Percentiles rank a stretch among this genome's conserved stretches.
These are phyloP conservation scores for Pemphredon lugubris DNA, from an alignment of 2,888 invertebrate species.

Conservation along the genomic window DNA sequence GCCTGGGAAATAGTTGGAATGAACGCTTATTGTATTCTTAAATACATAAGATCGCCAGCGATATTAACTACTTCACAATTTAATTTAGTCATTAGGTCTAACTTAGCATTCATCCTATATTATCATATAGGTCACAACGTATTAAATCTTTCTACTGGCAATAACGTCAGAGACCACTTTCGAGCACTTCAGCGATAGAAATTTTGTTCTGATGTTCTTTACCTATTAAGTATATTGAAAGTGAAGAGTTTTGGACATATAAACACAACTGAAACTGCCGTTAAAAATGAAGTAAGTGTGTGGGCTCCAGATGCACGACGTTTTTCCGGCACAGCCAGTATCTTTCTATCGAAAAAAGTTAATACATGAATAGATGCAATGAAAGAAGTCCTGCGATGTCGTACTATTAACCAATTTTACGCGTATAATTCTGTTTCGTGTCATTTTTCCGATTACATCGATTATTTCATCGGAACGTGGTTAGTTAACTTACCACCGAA, in stretches of 20 bases:
- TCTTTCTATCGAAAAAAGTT: too few relatives aligned
- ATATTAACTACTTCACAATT: conserved; percentile 70
- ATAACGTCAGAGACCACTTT: conserved; percentile 40
- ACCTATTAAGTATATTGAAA: conserved; percentile 36
- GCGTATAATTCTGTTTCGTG: background rate
- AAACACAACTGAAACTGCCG: too few relatives aligned
- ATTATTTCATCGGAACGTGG: too few relatives aligned
- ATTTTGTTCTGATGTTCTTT: conserved; percentile 39
- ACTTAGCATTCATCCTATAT: conserved; percentile 53
- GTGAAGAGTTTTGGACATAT: conserved; percentile 46
- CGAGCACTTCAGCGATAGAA: conserved; percentile 31
- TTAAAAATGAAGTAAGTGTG: too few relatives aligned
- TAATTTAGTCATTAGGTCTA: conserved; percentile 68
- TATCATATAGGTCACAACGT: conserved; percentile 51
- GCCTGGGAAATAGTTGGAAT: conserved; percentile 72
- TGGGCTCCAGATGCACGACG: too few relatives aligned
- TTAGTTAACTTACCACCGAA: too few relatives aligned
- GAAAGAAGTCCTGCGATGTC: background rate
- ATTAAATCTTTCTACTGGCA: conserved; percentile 60
- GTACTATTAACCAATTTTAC: background rate
- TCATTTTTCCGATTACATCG: background rate
- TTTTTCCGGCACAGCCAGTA: too few relatives aligned
- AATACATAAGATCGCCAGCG: conserved; percentile 79
- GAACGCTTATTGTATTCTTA: conserved; percentile 73
- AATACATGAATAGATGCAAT: background rate